Percentiles rank a stretch among this genome's conserved stretches.
phyloP scores from a whole-genome alignment of 2,113 vertebrate genomes.

The Mirounga angustirostris region DNA sequence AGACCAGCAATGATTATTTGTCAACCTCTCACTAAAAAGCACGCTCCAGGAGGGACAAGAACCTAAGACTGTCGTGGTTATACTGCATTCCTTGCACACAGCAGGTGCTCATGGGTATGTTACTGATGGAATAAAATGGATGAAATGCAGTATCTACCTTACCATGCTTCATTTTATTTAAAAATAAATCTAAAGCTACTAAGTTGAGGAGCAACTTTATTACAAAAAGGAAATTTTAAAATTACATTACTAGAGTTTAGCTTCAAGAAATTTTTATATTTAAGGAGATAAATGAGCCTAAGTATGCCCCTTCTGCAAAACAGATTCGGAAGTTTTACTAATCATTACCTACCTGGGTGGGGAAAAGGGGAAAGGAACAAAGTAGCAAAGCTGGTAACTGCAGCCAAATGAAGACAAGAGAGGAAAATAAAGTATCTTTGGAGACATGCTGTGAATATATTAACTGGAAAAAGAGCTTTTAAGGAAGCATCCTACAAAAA shows the following conservation, averaged over 20 bases:
- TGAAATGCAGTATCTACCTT: neutral
- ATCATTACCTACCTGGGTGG: neutral
- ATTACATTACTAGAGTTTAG: neutral
- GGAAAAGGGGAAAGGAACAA: neutral
- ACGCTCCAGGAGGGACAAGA: neutral
- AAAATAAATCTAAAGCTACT: neutral
- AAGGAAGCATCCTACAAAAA: conserved; percentile 14
- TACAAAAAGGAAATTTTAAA: neutral
- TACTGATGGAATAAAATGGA: neutral
- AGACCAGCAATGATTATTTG: neutral
- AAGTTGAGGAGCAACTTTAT: neutral
- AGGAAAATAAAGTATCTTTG: neutral
- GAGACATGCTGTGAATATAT: neutral
- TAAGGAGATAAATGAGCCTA: neutral
- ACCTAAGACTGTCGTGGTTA: neutral
- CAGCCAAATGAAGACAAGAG: neutral
- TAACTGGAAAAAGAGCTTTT: neutral
- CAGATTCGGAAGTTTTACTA: neutral
- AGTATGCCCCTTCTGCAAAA: neutral
- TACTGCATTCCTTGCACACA: neutral
- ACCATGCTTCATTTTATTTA: neutral
- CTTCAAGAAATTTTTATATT: neutral
- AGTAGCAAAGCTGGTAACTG: neutral
- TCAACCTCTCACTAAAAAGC: neutral
- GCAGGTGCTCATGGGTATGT: neutral